A percentile compares a stretch with the other conserved stretches of the same genome.
Evolutionary conservation across 2,888 invertebrate species (phyloP).

Genomic region (Mantis religiosa): DNA sequence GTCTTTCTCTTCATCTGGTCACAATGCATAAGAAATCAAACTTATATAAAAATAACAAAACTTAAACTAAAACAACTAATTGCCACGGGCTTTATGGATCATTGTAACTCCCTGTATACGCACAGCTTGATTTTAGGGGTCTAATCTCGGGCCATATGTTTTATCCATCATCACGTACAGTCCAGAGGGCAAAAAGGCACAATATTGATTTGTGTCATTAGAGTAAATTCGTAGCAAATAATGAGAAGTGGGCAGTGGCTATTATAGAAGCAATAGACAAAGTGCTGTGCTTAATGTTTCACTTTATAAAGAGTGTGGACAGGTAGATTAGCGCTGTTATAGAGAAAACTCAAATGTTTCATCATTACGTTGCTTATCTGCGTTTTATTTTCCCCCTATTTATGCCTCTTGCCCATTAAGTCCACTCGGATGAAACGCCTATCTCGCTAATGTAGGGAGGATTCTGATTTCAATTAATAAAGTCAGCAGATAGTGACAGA

Average conservation of each 20-base stretch:
- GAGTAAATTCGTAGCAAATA: not conserved
- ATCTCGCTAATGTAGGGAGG: not conserved
- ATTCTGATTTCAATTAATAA: not conserved
- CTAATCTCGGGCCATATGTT: not conserved
- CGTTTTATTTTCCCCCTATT: not conserved
- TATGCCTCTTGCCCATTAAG: not conserved
- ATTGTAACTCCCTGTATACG: not conserved
- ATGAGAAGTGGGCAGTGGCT: not conserved
- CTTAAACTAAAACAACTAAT: no score
- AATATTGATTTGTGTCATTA: not conserved
- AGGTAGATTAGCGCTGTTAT: not conserved
- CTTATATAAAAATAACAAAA: no score
- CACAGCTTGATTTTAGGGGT: not conserved
- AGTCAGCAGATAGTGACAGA: not conserved
- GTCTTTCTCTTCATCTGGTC: no score
- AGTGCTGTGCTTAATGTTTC: not conserved
- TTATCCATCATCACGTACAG: not conserved
- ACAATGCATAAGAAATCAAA: no score
- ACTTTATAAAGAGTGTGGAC: not conserved
- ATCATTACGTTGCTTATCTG: not conserved
- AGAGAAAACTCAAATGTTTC: not conserved
- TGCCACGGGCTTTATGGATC: no score
- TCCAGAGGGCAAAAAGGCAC: not conserved
- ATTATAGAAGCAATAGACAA: not conserved
- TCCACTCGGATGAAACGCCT: not conserved